A percentile compares a stretch with the other conserved stretches of the same genome.
Evolutionary conservation across 2,888 invertebrate genomes (phyloP).

Genomic region (Tuberolachnus salignus): DNA sequence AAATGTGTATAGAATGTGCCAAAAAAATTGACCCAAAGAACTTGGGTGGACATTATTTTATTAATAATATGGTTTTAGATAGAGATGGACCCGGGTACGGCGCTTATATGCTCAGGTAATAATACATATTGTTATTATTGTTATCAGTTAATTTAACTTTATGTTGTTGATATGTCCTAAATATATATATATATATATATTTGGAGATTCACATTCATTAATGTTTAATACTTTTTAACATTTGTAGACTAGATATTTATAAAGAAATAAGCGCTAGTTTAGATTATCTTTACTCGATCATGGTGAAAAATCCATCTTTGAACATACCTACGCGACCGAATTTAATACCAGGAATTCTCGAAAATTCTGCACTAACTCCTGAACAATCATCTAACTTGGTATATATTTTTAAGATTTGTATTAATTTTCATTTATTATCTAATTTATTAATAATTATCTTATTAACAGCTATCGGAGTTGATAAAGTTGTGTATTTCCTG

Average conservation of each 20-base stretch:
- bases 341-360: constrained; percentile 40
- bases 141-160: constrained; percentile 19
- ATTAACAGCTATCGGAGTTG: constrained; percentile 66
- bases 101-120: constrained; percentile 57
- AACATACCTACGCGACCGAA: constrained; percentile 44
- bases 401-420: constrained; percentile 5
- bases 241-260: constrained; percentile 81
- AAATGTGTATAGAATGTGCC: constrained; percentile 84
- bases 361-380: constrained; percentile 45
- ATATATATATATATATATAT: too few relatives aligned
- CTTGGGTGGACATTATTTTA: constrained; percentile 85
- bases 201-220: background rate
- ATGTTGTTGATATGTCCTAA: background rate
- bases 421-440: background rate
- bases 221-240: constrained; percentile 23
- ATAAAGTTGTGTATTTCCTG: constrained; percentile 64
- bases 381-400: constrained; percentile 54
- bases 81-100: constrained; percentile 55
- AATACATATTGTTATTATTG: background rate
- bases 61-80: constrained; percentile 62
- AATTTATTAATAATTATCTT: background rate
- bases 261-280: constrained; percentile 82
- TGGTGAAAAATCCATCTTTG: constrained; percentile 48
- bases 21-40: constrained; percentile 87
- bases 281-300: constrained; percentile 68